These are phyloP conservation scores for Taurulus bubalis DNA, from an alignment of 2,113 vertebrate species.

Conservation along the genomic window DNA sequence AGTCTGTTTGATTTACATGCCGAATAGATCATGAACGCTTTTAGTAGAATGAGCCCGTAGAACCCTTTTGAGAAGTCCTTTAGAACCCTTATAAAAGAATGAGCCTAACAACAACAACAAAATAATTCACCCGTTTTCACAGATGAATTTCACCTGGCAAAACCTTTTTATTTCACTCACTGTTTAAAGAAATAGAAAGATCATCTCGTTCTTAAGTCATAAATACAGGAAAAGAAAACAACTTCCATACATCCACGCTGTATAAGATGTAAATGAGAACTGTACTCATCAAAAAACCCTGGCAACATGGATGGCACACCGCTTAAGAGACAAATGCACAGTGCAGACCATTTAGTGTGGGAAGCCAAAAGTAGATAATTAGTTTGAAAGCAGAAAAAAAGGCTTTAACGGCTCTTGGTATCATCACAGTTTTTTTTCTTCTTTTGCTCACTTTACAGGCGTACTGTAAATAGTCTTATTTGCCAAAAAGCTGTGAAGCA, in stretches of 20 bases:
- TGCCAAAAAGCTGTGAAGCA: slow-evolving; percentile 68
- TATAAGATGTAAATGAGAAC: slow-evolving; percentile 24
- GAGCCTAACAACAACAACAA: too few species aligned
- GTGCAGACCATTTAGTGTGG: not conserved
- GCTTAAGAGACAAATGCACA: slow-evolving; percentile 12
- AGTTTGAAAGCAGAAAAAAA: slow-evolving; percentile 48
- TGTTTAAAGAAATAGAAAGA: too few species aligned
- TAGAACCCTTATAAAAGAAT: too few species aligned
- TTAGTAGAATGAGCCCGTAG: too few species aligned
- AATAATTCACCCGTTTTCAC: too few species aligned
- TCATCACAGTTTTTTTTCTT: slow-evolving; percentile 17
- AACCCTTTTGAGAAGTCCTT: too few species aligned
- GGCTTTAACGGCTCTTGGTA: slow-evolving; percentile 12
- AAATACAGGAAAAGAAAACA: too few species aligned
- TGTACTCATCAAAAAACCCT: slow-evolving; percentile 35
- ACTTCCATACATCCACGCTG: not conserved
- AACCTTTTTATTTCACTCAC: too few species aligned
- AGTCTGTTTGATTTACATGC: too few species aligned
- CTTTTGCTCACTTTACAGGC: slow-evolving; percentile 45
- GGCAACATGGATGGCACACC: slow-evolving; percentile 24
- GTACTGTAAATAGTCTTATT: slow-evolving; percentile 61
- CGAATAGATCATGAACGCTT: too few species aligned
- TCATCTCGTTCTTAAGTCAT: too few species aligned
- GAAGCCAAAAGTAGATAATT: slow-evolving; percentile 30
- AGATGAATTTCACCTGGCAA: too few species aligned